A percentile compares a stretch with the other conserved stretches of the same genome.
Evolutionary conservation across 1,140 invertebrate genomes (phyloP).

Genomic region (Philotrypesis tridentata): DNA sequence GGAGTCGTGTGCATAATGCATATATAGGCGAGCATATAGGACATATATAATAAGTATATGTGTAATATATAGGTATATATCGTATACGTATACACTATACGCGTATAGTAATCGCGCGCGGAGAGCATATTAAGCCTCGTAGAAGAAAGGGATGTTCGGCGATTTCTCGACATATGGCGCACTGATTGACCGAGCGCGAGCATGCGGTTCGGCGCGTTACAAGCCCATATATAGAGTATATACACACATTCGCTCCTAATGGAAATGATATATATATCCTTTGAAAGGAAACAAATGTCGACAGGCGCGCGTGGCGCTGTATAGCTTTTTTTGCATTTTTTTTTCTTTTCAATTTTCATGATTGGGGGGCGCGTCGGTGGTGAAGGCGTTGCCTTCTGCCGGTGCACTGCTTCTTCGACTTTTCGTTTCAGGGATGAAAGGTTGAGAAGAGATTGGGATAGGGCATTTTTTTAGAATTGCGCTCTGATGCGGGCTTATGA

Average conservation of each 20-base stretch:
- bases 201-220: not conserved
- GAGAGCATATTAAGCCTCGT: no score
- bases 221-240: not conserved
- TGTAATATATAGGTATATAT: no score
- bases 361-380: not conserved
- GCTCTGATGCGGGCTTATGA: no score
- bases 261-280: slow-evolving; percentile 17
- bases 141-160: not conserved
- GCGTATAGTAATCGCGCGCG: no score
- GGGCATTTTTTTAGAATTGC: not conserved
- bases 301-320: not conserved
- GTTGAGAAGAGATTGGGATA: not conserved
- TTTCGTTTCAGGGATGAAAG: not conserved
- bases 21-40: no score
- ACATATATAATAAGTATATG: no score
- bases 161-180: slow-evolving; percentile 7
- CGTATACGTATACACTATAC: no score
- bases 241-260: not conserved
- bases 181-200: not conserved
- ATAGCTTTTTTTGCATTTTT: not conserved
- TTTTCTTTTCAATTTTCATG: not conserved
- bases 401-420: no score
- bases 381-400: not conserved
- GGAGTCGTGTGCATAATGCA: not conserved
- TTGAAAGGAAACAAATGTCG: slow-evolving; percentile 11